Base-by-base conservation (phyloP, 2,797 vertebrate genomes). In the Anas flavirostris region DNA sequence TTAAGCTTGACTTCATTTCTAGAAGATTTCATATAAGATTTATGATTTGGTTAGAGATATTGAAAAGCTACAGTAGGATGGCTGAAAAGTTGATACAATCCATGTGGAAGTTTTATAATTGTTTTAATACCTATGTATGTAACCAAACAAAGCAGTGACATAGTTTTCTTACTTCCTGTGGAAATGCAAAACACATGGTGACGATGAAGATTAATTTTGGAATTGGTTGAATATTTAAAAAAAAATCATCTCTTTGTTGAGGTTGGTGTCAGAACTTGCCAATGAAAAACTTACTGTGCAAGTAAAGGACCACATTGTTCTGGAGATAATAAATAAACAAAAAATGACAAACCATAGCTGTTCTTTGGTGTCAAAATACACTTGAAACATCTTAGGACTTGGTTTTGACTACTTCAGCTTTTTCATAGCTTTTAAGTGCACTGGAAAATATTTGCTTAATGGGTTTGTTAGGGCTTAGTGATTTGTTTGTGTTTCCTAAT, bases 101-200 rank as follows among this genome's bases (percentile, higher is more conserved):
- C 15, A 4, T 53, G 44, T 86, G 35, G 58, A 21, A 39, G 67
- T 62, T 41, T 46, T 43, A 1, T 59, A 80, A 67, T 69, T 87
- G 23, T 81, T 91, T 88, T 70, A 75, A 82, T 86, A 60, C 43
- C 39, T 70, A 60, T 46, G 0, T 37, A 56, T 73, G 73, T 53
- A 73, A 44, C 68, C 52, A 86, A 91, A 63, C n/a, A 55, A 84
- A 46, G 33, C 7, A 9, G 84, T 74, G 50, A 88, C 69, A 44
- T 75, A 81, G 46, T 26, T 44, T 44, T 44, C 43, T 82, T 39
- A 77, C 56, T 84, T 93, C 39, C 35, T 7, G 16, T 90, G 86
- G 79, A 91, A 95, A 95, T 91, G 44, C 1, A 28, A 95, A 96
- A 76, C 66, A 82, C n/a, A 8, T 85, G 84, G 70, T 35, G 8